These are phyloP conservation scores for Nomada hirtipes DNA, from an alignment of 2,888 invertebrate species.

Conservation along the genomic window DNA sequence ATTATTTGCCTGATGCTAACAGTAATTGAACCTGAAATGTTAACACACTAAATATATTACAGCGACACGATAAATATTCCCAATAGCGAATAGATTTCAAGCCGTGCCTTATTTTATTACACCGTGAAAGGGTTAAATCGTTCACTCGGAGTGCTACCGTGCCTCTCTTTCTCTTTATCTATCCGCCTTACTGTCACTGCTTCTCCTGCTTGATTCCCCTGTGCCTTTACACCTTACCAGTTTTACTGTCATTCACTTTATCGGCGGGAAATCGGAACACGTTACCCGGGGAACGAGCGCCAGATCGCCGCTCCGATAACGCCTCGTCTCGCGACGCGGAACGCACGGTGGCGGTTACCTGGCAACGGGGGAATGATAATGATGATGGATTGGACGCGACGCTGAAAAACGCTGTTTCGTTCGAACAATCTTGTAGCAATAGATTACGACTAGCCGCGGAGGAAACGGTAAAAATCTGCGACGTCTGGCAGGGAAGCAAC, in stretches of 20 bases:
- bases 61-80: too few relatives aligned
- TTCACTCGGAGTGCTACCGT: neutral
- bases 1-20: too few relatives aligned
- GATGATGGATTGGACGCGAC: conserved; percentile 52
- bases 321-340: conserved; percentile 28
- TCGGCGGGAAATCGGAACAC: conserved; percentile 68
- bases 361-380: conserved; percentile 46
- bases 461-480: conserved; percentile 26
- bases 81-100: too few relatives aligned
- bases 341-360: conserved; percentile 41
- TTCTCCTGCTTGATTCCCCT: neutral
- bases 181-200: neutral
- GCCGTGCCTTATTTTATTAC: too few relatives aligned
- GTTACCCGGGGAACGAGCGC: conserved; percentile 39
- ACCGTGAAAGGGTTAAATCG: neutral
- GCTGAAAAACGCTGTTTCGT: conserved; percentile 48
- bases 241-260: conserved; percentile 68
- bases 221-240: conserved; percentile 36
- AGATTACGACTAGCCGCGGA: conserved; percentile 14
- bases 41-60: too few relatives aligned
- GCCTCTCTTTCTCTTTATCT: neutral
- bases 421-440: conserved; percentile 44
- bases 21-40: too few relatives aligned
- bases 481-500: conserved; percentile 31
- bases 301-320: conserved; percentile 59